phyloP scores from a whole-genome alignment of 2,113 vertebrate genomes.

The Stictonetta naevosa region DNA sequence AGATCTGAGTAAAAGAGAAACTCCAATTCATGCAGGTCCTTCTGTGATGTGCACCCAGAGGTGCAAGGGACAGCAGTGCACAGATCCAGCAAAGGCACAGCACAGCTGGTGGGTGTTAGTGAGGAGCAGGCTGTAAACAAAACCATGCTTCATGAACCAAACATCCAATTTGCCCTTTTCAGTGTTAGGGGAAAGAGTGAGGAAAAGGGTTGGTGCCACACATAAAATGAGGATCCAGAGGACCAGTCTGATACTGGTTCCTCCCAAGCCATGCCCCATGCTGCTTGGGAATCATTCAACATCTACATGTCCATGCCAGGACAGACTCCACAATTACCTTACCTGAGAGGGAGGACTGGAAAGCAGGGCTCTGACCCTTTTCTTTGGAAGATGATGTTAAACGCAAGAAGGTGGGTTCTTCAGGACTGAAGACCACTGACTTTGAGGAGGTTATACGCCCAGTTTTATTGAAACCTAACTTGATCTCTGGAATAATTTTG shows the following conservation, averaged over 20 bases:
- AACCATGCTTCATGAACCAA: neutral
- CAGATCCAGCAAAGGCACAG: neutral
- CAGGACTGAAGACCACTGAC: conserved; percentile 49
- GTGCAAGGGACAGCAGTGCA: neutral
- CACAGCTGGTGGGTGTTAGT: conserved; percentile 12
- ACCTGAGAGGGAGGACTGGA: conserved; percentile 74
- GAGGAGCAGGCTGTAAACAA: neutral
- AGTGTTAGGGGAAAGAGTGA: neutral
- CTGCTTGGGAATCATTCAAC: conserved; percentile 42
- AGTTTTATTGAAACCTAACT: conserved; percentile 18
- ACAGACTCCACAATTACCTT: conserved; percentile 29
- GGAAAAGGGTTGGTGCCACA: neutral
- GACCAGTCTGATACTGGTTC: conserved; percentile 28
- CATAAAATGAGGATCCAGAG: neutral
- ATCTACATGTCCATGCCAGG: neutral
- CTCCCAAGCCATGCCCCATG: conserved; percentile 16
- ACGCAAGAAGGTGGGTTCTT: conserved; percentile 59
- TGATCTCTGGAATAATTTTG: neutral
- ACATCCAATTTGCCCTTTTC: neutral
- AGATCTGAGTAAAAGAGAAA: neutral
- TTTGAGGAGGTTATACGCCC: conserved; percentile 34
- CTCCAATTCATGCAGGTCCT: neutral
- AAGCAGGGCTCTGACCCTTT: conserved; percentile 55
- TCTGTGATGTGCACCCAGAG: rapidly evolving
- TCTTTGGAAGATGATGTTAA: conserved; percentile 66